Evolutionary conservation across 2,113 vertebrate species (phyloP).

Genomic region (Mirounga angustirostris): DNA sequence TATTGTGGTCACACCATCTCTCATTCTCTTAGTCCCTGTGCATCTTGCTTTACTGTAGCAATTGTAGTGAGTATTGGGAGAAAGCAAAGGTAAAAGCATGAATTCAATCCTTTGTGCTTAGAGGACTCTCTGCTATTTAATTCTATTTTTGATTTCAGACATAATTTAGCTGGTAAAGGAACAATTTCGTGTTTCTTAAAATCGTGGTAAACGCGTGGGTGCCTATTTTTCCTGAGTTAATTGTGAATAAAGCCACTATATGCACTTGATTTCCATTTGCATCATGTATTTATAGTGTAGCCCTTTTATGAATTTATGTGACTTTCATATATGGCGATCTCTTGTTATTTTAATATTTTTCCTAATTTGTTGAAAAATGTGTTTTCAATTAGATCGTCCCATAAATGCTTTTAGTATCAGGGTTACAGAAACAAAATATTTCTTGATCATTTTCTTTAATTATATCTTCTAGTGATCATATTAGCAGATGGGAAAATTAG

Average conservation of each 20-base stretch:
- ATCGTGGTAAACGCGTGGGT: background rate
- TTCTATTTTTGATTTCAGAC: background rate
- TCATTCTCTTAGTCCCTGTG: background rate
- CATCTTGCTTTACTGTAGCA: background rate
- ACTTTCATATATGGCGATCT: background rate
- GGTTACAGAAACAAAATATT: background rate
- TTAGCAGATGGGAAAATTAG: background rate
- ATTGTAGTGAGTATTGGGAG: background rate
- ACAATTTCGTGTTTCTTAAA: background rate
- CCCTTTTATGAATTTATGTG: background rate
- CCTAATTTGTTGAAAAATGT: background rate
- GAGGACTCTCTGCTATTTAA: background rate
- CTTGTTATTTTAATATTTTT: background rate
- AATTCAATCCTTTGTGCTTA: background rate
- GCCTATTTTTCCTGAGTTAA: background rate
- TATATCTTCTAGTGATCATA: background rate
- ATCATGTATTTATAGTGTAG: background rate
- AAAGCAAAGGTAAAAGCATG: background rate
- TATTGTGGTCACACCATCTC: background rate
- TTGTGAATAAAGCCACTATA: background rate
- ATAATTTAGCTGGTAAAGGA: background rate
- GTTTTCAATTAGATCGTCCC: background rate
- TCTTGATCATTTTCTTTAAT: background rate
- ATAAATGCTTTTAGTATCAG: background rate
- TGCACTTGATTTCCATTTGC: background rate